phyloP scores from a whole-genome alignment of 2,888 invertebrate genomes.

The Spilosoma lubricipeda region DNA sequence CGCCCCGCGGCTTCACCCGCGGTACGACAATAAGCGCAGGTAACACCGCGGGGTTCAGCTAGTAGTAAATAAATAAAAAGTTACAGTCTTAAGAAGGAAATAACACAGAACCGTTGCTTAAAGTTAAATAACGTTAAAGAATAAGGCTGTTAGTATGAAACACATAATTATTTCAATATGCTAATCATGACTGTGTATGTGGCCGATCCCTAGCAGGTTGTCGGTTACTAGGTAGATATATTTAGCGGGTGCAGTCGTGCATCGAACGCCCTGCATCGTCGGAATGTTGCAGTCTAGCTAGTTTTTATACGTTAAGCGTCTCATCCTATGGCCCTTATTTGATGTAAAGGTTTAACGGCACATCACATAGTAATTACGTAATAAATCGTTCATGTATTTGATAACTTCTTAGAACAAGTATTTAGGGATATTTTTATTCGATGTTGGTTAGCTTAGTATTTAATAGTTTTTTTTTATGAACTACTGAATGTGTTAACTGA shows the following conservation, averaged over 20 bases:
- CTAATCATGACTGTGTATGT: neutral
- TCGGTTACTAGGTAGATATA: constrained; percentile 50
- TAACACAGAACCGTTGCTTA: no score
- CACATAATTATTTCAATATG: neutral
- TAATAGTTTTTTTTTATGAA: no score
- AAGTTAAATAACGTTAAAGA: no score
- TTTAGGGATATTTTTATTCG: neutral
- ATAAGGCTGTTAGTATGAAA: no score
- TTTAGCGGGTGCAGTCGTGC: constrained; percentile 60
- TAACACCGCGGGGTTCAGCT: no score
- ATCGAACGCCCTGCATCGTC: constrained; percentile 49
- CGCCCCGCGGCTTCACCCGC: no score
- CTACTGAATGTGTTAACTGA: no score
- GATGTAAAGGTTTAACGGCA: neutral
- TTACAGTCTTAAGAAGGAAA: no score
- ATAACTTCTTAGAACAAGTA: neutral
- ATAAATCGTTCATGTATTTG: neutral
- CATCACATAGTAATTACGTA: neutral
- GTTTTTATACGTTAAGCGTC: constrained; percentile 20
- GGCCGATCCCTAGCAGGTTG: constrained; percentile 31
- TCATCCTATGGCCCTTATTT: constrained; percentile 20
- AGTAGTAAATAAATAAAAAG: no score
- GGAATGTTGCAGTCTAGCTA: constrained; percentile 50
- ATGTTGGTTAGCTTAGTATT: no score
- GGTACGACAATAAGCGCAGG: no score